Evolutionary conservation across 2,888 invertebrate genomes (phyloP).

Genomic region (Limnephilus lunatus): DNA sequence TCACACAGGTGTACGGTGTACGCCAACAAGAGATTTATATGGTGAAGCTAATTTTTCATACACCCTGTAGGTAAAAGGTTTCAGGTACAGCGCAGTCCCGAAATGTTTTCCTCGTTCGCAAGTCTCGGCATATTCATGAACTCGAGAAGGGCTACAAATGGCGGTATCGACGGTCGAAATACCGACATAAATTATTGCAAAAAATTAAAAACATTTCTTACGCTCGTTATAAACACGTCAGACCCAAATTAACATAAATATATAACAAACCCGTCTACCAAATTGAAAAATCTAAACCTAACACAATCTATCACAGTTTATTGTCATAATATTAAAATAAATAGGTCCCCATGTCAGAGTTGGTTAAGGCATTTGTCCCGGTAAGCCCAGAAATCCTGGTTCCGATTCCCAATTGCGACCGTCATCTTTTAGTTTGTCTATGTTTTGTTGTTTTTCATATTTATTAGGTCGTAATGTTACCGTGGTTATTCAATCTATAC

Average conservation of each 20-base stretch:
- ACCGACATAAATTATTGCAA: not conserved
- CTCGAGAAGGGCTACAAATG: constrained; percentile 26
- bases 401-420: no score
- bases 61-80: not conserved
- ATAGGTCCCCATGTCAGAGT: no score
- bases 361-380: no score
- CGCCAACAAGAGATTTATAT: constrained; percentile 59
- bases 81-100: constrained; percentile 2
- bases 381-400: no score
- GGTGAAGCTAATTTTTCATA: constrained; percentile 55
- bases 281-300: no score
- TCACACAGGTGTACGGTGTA: constrained; percentile 59
- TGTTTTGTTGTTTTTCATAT: no score
- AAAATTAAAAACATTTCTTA: not conserved
- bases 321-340: no score
- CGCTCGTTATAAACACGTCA: constrained; percentile 15
- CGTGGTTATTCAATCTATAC: no score
- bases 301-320: no score
- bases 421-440: no score
- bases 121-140: constrained; percentile 2
- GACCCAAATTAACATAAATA: constrained; percentile 28
- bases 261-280: not conserved
- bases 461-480: no score
- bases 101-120: constrained; percentile 37
- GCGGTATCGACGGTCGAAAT: constrained; percentile 28